Evolutionary conservation across 2,888 invertebrate genomes (phyloP), one percentile per base, ranked within the genome.

Genomic region (Cistogaster globosa): DNA sequence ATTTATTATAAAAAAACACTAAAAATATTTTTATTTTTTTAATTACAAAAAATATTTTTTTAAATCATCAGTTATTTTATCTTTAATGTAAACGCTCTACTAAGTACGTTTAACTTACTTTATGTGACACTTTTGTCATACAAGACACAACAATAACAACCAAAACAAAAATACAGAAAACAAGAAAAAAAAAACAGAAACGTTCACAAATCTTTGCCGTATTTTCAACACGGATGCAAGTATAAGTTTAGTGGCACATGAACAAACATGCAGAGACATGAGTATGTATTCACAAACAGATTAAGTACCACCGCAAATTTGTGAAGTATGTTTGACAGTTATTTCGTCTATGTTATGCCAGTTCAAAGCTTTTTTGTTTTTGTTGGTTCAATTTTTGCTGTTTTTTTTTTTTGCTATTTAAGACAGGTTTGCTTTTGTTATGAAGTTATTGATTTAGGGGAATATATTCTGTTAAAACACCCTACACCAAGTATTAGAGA

Each of bases 281-380:
- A 32, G 38, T 38, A 22, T 48, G 69, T 60, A 22, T 63, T 32
- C 36, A 5, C 42, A 38, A 68, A 68, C 58, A 68, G 57, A 60
- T 67, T 67, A 55, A 68, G 55, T 68, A 36, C 75, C 55, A 69
- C 68, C 81, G 51, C 75, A 81, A 75, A 69, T 53, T 74, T 81
- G 42, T 81, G 62, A 75, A 69, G 62, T n/a, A 75, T 83, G 22
- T 83, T 69, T 83, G 79, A 79, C 79, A 79, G 79, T 79, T 78
- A 75, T 75, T 79, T 75, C 83, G 63, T 68, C 79, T 63, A 53
- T 62, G 74, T 83, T 83, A 83, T 75, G 69, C 63, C 78, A 74
- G 83, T 68, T 75, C 78, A 68, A 42, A 69, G 69, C 51, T 38
- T 78, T 78, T 75, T 65, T 36, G 20, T 78, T 42, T 42, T 71